These are phyloP conservation scores for Polymixis flavicincta DNA, from an alignment of 2,888 invertebrate genomes.

Conservation along the genomic window DNA sequence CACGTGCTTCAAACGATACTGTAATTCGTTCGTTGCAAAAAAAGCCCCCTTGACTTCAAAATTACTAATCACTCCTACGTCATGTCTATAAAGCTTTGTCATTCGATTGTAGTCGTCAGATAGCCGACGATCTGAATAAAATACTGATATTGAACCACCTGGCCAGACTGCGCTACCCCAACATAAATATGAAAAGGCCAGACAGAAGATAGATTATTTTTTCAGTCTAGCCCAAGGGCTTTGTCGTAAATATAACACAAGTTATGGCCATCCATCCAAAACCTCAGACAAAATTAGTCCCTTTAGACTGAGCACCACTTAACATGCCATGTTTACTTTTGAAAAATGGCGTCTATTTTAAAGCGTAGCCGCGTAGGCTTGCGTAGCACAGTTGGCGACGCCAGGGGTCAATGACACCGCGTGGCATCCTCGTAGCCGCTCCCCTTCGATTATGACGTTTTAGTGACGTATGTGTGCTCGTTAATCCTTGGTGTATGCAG, in stretches of 20 bases:
- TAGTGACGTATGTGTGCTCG: slow-evolving; percentile 17
- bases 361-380: slow-evolving; percentile 55
- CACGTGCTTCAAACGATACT: not conserved
- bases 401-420: slow-evolving; percentile 73
- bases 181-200: not conserved
- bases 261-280: slow-evolving; percentile 8
- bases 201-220: not conserved
- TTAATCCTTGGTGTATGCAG: not conserved
- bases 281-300: slow-evolving; percentile 25
- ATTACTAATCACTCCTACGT: not conserved
- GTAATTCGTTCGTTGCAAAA: not conserved
- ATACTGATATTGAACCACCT: slow-evolving; percentile 4
- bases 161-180: not conserved
- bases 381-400: slow-evolving; percentile 79
- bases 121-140: not conserved
- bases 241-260: slow-evolving; percentile 21
- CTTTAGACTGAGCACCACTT: slow-evolving; percentile 5
- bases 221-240: not conserved
- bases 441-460: slow-evolving; percentile 45
- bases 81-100: not conserved
- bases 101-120: not conserved
- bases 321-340: slow-evolving; percentile 37
- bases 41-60: not conserved
- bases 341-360: slow-evolving; percentile 26
- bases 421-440: slow-evolving; percentile 58